Conservation (phyloP, 1,140 invertebrate species). For the Nymphalis io region DNA sequence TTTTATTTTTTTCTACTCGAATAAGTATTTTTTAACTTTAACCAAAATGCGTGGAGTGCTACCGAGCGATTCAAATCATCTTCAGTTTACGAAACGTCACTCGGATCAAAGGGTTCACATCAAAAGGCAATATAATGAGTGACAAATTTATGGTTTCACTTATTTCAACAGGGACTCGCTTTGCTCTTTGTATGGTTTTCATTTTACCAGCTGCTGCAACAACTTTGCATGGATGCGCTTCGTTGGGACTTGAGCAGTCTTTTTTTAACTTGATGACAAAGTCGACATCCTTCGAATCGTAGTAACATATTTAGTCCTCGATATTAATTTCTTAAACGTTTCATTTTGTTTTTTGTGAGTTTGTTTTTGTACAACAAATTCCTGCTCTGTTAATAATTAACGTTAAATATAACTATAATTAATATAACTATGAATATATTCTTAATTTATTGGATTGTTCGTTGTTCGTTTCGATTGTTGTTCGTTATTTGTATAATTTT, state of each 20-base stretch:
- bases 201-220: constrained; percentile 24
- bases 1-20: too few species aligned
- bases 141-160: constrained; percentile 46
- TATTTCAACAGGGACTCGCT: constrained; percentile 26
- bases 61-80: constrained; percentile 60
- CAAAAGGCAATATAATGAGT: constrained; percentile 57
- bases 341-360: constrained; percentile 18
- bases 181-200: constrained; percentile 32
- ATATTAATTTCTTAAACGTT: constrained; percentile 37
- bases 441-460: too few species aligned
- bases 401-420: background rate
- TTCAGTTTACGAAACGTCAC: constrained; percentile 66
- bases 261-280: constrained; percentile 65
- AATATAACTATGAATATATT: background rate
- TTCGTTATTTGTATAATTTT: too few species aligned
- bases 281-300: constrained; percentile 52
- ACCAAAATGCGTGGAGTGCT: constrained; percentile 40
- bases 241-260: constrained; percentile 45
- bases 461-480: too few species aligned
- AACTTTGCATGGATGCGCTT: constrained; percentile 33
- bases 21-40: too few species aligned
- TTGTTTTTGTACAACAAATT: constrained; percentile 16
- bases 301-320: constrained; percentile 44
- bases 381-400: constrained; percentile 3
- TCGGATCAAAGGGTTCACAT: constrained; percentile 67